Evolutionary conservation across 2,888 invertebrate species (phyloP), one percentile per base, ranked within the genome.

Genomic region (Eurois occulta): DNA sequence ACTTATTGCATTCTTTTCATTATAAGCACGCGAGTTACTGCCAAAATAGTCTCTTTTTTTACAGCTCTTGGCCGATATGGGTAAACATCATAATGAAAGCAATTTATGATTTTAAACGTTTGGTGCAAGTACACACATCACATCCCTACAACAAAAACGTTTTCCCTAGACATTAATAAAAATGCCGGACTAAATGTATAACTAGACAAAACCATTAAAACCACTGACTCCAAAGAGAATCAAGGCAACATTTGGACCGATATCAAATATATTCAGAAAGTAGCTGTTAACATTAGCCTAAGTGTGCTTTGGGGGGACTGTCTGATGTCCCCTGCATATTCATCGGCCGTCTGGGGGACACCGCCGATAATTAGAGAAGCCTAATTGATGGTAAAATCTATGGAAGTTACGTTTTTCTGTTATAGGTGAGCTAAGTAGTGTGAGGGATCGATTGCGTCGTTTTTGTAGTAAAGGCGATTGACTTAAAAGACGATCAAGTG

Each of bases 321-420:
- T 70, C 83, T 76, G 81, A 21, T 77, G 76, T 46, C 86, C 83
- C 81, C 52, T 92, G 91, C 92, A 92, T 92, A 92, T 92, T 92
- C 92, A 92, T 89, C 83, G 86, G n/a, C 78, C 75, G 87, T 86
- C 88, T 86, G 87, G 86, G 84, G 88, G 88, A 88, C 89, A 87
- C 82, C 84, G 76, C 76, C 84, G 88, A 89, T 92, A 91, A 92
- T 92, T 91, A 91, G 88, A 89, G 90, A 86, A 84, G 81, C 75
- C 89, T 91, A 92, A 92, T 91, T 91, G 91, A 90, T 89, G 90
- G 88, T 85, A 85, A 89, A 90, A 85, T 87, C 89, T 88, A 84
- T 82, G 66, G 67, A 55, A 73, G n/a, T 35, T 55, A 21, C 4
- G 46, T 80, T 83, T 75, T 62, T 69, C 55, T 41, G 8, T 4